These are phyloP conservation scores for Crocallis elinguaria DNA, from an alignment of 2,888 invertebrate genomes.

Conservation along the genomic window DNA sequence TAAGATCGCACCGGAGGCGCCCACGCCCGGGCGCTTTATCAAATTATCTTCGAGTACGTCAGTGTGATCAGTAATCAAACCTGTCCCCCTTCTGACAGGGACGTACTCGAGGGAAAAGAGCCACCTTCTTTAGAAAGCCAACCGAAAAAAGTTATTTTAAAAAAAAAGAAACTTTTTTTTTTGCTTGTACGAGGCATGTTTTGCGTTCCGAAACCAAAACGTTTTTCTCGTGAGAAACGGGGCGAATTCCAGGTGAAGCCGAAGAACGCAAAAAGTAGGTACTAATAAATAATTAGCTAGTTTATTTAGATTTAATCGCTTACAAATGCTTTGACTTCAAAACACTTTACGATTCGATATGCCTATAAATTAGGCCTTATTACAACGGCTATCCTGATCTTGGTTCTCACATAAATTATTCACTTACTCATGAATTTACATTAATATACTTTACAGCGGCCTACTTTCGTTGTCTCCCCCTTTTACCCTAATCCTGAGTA, in stretches of 20 bases:
- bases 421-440: constrained; percentile 18
- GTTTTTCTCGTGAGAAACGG: no score
- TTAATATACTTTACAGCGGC: constrained; percentile 11
- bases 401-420: constrained; percentile 20
- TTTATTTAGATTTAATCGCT: no score
- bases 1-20: constrained; percentile 23
- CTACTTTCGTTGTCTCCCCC: constrained; percentile 9
- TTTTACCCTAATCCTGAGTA: constrained; percentile 3
- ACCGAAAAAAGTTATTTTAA: no score
- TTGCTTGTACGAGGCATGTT: no score
- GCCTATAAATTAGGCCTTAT: not conserved
- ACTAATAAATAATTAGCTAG: no score
- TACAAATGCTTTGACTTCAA: no score
- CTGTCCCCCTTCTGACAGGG: constrained; percentile 30
- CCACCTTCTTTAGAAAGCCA: no score
- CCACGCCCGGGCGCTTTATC: constrained; percentile 21
- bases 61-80: constrained; percentile 51
- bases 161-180: no score
- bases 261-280: no score
- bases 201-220: no score
- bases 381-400: constrained; percentile 1
- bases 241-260: no score
- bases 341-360: constrained; percentile 12
- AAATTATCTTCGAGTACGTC: constrained; percentile 36
- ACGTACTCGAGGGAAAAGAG: constrained; percentile 30